A percentile compares a stretch with the other conserved stretches of the same genome.
phyloP scores from a whole-genome alignment of 2,888 invertebrate genomes.

The Dromius quadrimaculatus region DNA sequence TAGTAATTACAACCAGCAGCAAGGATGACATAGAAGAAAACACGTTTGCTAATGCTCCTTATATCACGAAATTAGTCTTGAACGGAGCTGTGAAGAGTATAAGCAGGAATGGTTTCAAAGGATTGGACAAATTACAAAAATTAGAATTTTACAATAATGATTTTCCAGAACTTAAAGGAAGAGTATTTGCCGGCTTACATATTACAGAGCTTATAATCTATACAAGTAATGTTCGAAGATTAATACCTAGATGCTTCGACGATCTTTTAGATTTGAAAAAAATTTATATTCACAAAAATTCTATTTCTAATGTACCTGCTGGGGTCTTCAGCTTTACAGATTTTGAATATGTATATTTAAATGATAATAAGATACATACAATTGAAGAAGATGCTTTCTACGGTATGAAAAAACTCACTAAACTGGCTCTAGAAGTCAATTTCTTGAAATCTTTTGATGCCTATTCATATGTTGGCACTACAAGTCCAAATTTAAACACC shows the following conservation, averaged over 20 bases:
- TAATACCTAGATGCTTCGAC: constrained; percentile 4
- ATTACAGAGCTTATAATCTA: not conserved
- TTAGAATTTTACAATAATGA: constrained; percentile 25
- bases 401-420: constrained; percentile 13
- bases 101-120: constrained; percentile 3
- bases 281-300: constrained; percentile 25
- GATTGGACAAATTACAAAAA: not conserved
- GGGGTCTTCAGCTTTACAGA: constrained; percentile 13
- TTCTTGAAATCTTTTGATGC: not conserved
- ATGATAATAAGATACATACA: constrained; percentile 10
- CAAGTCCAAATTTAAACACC: constrained; percentile 5
- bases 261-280: not conserved
- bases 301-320: constrained; percentile 6
- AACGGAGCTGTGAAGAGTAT: constrained; percentile 8
- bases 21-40: not conserved
- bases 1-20: not conserved
- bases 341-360: constrained; percentile 12
- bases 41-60: not conserved
- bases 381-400: constrained; percentile 36
- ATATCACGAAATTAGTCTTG: not conserved
- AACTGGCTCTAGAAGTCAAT: constrained; percentile 7
- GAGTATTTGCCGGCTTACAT: not conserved
- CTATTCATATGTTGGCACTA: not conserved
- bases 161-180: not conserved
- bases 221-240: constrained; percentile 2